Percentiles rank a stretch among this genome's conserved stretches.
phyloP scores from a whole-genome alignment of 1,140 invertebrate genomes.

The Bursaphelenchus mucronatus region DNA sequence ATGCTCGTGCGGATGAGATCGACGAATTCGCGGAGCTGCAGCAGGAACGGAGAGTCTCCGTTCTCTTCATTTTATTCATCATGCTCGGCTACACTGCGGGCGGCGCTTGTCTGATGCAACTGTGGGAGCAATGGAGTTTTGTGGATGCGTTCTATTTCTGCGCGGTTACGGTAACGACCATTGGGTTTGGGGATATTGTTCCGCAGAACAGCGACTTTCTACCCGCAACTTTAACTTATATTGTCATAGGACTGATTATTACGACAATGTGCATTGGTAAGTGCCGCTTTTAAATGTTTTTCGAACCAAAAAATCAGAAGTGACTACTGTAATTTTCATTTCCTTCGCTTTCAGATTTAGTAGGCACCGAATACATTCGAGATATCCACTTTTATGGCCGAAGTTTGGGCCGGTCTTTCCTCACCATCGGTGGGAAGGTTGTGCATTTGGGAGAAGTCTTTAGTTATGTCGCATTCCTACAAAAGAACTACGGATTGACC shows the following conservation, averaged over 20 bases:
- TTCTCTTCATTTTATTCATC: slow-evolving; percentile 60
- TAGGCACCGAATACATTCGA: slow-evolving; percentile 59
- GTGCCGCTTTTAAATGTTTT: slow-evolving; percentile 23
- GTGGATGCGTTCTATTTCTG: slow-evolving; percentile 61
- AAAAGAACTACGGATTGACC: slow-evolving; percentile 60
- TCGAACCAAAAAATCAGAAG: not conserved
- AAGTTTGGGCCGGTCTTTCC: slow-evolving; percentile 52
- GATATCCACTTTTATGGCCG: slow-evolving; percentile 61
- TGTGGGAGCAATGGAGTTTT: slow-evolving; percentile 60
- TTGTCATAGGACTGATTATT: slow-evolving; percentile 59
- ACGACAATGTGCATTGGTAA: slow-evolving; percentile 61
- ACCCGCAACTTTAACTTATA: slow-evolving; percentile 55
- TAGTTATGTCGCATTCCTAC: slow-evolving; percentile 59
- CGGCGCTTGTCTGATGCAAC: slow-evolving; percentile 59
- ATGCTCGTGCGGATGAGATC: slow-evolving; percentile 48
- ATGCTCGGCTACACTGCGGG: slow-evolving; percentile 61
- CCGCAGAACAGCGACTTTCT: slow-evolving; percentile 59
- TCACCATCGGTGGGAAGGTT: slow-evolving; percentile 61
- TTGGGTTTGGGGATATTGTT: slow-evolving; percentile 60
- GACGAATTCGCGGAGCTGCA: slow-evolving; percentile 34
- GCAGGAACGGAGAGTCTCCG: slow-evolving; percentile 55
- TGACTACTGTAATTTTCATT: not conserved
- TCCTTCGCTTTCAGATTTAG: slow-evolving; percentile 44
- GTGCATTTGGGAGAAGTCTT: slow-evolving; percentile 60
- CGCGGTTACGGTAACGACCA: slow-evolving; percentile 61